These are phyloP conservation scores for Equus quagga DNA, from an alignment of 2,113 vertebrate genomes.

Conservation along the genomic window DNA sequence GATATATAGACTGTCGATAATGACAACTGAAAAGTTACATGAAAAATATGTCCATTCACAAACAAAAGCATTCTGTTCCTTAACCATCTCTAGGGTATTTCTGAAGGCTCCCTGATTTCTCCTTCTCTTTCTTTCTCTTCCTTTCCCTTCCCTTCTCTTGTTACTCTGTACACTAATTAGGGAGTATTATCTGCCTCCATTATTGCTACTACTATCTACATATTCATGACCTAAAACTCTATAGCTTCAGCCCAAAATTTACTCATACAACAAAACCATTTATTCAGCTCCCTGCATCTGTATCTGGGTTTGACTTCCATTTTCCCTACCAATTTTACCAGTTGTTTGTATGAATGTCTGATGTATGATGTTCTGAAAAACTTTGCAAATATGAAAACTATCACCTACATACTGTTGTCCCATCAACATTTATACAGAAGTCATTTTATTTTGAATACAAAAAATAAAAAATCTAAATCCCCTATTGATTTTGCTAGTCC, in stretches of 20 bases:
- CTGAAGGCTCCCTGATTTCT: neutral
- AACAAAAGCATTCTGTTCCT: neutral
- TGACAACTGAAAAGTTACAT: neutral
- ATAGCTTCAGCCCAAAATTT: neutral
- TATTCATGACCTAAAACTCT: neutral
- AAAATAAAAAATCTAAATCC: neutral
- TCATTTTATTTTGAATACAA: neutral
- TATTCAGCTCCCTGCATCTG: neutral
- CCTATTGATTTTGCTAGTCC: neutral
- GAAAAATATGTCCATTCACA: neutral
- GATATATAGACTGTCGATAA: neutral
- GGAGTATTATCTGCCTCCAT: neutral
- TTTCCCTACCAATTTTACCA: neutral
- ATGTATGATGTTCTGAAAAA: neutral
- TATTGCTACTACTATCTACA: neutral
- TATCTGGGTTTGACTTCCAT: neutral
- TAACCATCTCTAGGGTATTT: neutral
- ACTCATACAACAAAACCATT: neutral
- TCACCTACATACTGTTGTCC: neutral
- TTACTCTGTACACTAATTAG: neutral
- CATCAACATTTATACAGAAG: neutral
- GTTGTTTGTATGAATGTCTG: neutral
- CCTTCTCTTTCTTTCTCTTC: neutral
- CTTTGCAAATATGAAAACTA: neutral
- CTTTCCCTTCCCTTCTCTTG: neutral